A percentile compares a stretch with the other conserved stretches of the same genome.
Evolutionary conservation across 2,888 invertebrate genomes (phyloP).

Genomic region (Lysandra coridon): DNA sequence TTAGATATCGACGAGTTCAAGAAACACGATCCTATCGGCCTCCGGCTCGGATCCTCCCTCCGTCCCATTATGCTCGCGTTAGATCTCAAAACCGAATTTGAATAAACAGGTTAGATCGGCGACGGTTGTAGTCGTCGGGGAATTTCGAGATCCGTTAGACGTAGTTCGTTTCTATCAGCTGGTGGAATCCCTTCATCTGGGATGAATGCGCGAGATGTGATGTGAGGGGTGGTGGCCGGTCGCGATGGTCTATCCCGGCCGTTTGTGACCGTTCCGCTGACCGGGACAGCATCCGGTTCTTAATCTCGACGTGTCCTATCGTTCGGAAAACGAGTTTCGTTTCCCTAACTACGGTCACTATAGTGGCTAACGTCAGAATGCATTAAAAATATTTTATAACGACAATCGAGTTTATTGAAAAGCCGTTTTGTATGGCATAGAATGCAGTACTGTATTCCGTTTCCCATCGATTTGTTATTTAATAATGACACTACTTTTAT

Average conservation of each 20-base stretch:
- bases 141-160: conserved; percentile 70
- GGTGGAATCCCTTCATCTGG: conserved; percentile 66
- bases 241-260: conserved; percentile 53
- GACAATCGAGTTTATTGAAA: conserved; percentile 61
- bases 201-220: conserved; percentile 62
- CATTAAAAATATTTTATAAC: conserved; percentile 73
- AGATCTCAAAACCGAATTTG: conserved; percentile 48
- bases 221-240: conserved; percentile 64
- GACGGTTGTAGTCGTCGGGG: conserved; percentile 66
- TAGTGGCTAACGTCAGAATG: conserved; percentile 55
- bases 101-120: conserved; percentile 74
- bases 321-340: conserved; percentile 76
- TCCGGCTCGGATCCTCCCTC: conserved; percentile 59
- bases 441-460: conserved; percentile 38
- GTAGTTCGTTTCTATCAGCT: conserved; percentile 59
- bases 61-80: conserved; percentile 47
- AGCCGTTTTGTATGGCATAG: conserved; percentile 56
- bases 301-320: conserved; percentile 67
- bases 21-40: conserved; percentile 74
- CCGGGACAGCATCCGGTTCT: conserved; percentile 76
- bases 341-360: conserved; percentile 53
- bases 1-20: conserved; percentile 76
- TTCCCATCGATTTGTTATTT: conserved; percentile 37
- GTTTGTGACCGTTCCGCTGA: conserved; percentile 71
- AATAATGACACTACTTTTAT: conserved; percentile 34